Percentiles rank a stretch among this genome's conserved stretches.
Evolutionary conservation across 2,888 invertebrate genomes (phyloP).

Genomic region (Acronicta alni): DNA sequence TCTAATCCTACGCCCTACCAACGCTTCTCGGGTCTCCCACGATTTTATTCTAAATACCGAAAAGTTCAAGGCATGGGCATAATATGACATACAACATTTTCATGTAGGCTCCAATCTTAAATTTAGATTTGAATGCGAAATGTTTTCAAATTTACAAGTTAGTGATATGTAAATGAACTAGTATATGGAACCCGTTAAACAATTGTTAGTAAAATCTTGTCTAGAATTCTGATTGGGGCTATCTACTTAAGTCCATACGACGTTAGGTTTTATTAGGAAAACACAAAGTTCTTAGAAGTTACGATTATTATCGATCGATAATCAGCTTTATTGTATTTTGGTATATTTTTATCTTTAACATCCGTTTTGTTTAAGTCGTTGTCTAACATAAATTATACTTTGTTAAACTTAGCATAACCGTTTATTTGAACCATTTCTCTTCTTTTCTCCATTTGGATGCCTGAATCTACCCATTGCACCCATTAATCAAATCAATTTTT

Average conservation of each 20-base stretch:
- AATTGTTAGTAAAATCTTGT: conserved; percentile 2
- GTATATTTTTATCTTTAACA: conserved; percentile 7
- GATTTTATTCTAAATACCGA: conserved; percentile 25
- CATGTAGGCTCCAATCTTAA: not conserved
- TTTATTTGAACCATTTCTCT: no score
- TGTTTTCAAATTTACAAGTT: not conserved
- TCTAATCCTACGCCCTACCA: conserved; percentile 39
- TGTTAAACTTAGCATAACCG: no score
- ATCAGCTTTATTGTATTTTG: conserved; percentile 35
- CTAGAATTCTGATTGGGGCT: conserved; percentile 23
- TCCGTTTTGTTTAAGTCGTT: not conserved
- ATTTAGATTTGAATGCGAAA: conserved; percentile 1
- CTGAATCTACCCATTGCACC: no score
- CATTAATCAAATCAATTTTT: no score
- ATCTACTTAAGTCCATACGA: conserved; percentile 20
- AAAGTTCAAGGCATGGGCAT: conserved; percentile 38
- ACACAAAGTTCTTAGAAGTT: conserved; percentile 32
- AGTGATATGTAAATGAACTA: no score
- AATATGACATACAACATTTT: not conserved
- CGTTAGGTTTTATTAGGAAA: conserved; percentile 24
- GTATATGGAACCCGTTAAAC: conserved; percentile 17
- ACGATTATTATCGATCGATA: conserved; percentile 38
- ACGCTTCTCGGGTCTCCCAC: conserved; percentile 30
- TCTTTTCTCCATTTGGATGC: no score
- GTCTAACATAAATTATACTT: not conserved